Conservation (phyloP, 2,888 invertebrate species). For the Tiliacea citrago region DNA sequence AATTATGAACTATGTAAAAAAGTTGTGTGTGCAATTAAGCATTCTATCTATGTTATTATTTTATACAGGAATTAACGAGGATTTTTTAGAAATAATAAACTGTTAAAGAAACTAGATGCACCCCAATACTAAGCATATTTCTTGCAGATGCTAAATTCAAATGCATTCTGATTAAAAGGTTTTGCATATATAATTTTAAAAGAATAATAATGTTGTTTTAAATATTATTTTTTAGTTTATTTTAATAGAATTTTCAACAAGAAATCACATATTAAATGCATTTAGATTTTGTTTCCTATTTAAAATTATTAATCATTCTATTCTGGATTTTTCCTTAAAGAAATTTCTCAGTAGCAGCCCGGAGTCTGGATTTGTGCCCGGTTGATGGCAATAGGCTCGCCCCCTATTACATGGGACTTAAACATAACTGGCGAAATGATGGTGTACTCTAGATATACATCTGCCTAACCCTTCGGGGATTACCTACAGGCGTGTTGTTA, state of each 20-base stretch:
- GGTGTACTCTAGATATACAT: too few species aligned
- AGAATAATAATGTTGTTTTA: background rate
- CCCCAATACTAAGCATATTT: background rate
- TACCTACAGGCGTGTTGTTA: too few species aligned
- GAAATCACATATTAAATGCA: background rate
- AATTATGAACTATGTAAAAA: background rate
- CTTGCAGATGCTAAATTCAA: background rate
- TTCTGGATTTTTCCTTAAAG: too few species aligned
- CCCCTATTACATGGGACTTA: too few species aligned
- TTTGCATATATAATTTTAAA: background rate
- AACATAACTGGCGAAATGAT: too few species aligned
- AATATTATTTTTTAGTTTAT: background rate
- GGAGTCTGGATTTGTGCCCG: too few species aligned
- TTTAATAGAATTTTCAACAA: background rate
- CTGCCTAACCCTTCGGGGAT: too few species aligned
- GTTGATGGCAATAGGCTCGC: too few species aligned
- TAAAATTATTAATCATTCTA: background rate
- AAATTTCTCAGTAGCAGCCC: too few species aligned
- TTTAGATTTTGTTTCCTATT: background rate
- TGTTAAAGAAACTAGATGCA: background rate
- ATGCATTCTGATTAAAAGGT: background rate
- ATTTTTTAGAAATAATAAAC: background rate
- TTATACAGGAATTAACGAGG: background rate
- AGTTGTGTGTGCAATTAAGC: too few species aligned
- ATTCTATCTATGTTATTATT: background rate